phyloP scores from a whole-genome alignment of 2,888 invertebrate species.

The Sinhomidia bicolor region DNA sequence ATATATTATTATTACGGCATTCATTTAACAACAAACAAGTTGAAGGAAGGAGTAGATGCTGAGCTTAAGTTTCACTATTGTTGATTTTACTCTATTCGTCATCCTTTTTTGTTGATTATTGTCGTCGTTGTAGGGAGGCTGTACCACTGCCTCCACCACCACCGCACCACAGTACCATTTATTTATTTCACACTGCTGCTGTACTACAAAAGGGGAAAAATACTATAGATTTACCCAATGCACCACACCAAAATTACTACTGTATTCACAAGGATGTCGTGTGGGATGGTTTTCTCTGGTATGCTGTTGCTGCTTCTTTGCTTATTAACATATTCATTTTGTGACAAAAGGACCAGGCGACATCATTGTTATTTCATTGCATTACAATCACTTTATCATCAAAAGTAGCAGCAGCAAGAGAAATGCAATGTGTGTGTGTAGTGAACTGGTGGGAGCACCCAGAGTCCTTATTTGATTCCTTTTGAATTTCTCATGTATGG shows the following conservation, averaged over 20 bases:
- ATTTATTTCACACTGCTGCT: too few relatives aligned
- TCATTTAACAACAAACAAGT: neutral
- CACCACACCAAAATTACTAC: slow-evolving; percentile 3
- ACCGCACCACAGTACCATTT: neutral
- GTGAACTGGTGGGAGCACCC: neutral
- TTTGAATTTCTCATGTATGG: slow-evolving; percentile 3
- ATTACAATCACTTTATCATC: slow-evolving; percentile 11
- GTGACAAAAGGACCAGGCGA: slow-evolving; percentile 39
- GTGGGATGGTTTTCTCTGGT: too few relatives aligned
- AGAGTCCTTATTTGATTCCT: neutral
- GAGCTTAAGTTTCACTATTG: neutral
- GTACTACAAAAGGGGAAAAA: too few relatives aligned
- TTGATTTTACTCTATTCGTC: slow-evolving; percentile 19
- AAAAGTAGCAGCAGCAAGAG: neutral
- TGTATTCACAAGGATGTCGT: neutral
- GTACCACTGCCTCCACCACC: too few relatives aligned
- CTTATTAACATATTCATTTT: slow-evolving; percentile 63
- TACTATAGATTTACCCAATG: neutral
- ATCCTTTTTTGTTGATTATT: neutral
- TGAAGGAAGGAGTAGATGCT: neutral
- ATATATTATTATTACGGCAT: neutral
- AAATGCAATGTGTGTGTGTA: neutral
- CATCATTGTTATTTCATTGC: slow-evolving; percentile 59
- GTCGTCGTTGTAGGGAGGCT: neutral
- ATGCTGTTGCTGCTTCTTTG: too few relatives aligned